Percentiles rank a stretch among this genome's conserved stretches.
phyloP scores from a whole-genome alignment of 2,113 vertebrate genomes.

The Cathartes aura region DNA sequence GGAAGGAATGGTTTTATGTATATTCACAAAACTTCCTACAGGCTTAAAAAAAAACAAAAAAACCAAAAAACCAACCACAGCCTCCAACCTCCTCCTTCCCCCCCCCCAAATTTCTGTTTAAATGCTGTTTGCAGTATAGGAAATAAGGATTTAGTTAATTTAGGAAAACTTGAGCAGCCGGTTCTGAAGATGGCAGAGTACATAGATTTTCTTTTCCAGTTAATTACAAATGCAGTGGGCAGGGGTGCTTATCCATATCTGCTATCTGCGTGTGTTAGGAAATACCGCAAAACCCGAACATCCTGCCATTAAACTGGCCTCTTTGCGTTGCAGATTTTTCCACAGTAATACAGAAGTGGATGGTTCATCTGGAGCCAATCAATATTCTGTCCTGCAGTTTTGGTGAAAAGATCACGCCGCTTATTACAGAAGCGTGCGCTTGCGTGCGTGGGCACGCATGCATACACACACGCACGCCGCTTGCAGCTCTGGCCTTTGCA shows the following conservation, averaged over 20 bases:
- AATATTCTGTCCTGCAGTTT: background rate
- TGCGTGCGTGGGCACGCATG: background rate
- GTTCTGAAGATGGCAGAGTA: background rate
- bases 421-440: background rate
- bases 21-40: background rate
- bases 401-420: background rate
- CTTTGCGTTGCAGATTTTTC: background rate
- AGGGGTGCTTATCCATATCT: background rate
- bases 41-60: background rate
- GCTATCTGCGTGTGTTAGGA: background rate
- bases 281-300: background rate
- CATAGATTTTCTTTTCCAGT: background rate
- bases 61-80: background rate
- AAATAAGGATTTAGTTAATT: background rate
- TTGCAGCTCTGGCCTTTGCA: background rate
- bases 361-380: background rate
- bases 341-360: background rate
- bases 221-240: background rate
- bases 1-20: background rate
- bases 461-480: background rate
- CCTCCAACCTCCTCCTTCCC: too few relatives aligned
- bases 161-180: background rate
- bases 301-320: background rate
- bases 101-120: too few relatives aligned
- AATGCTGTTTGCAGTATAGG: background rate